phyloP scores from a whole-genome alignment of 1,140 invertebrate genomes.

The Trichogramma pretiosum region DNA sequence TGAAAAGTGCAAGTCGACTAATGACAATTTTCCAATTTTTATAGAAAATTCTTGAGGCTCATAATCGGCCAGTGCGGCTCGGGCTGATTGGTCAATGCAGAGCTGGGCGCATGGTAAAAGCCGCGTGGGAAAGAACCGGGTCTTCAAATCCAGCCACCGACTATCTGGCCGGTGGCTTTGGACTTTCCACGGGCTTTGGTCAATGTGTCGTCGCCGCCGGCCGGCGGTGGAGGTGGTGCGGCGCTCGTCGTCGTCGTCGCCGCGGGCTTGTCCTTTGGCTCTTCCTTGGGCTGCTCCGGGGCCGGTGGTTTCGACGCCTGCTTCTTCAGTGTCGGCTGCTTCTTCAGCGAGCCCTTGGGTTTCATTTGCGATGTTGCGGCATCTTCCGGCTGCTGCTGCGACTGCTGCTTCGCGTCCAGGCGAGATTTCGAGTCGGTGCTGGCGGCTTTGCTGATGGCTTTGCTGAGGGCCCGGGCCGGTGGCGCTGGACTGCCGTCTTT shows the following conservation, averaged over 20 bases:
- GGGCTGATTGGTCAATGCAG: neutral
- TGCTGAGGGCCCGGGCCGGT: constrained; percentile 8
- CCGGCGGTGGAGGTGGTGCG: constrained; percentile 8
- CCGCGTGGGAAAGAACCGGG: neutral
- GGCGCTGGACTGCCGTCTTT: neutral
- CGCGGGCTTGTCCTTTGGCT: constrained; percentile 2
- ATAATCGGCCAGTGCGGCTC: constrained; percentile 4
- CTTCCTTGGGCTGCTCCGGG: constrained; percentile 3
- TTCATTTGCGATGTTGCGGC: constrained; percentile 35
- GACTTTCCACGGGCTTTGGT: constrained; percentile 54
- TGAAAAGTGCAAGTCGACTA: too few relatives aligned
- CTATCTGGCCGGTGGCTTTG: constrained; percentile 56
- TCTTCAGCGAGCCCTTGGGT: constrained; percentile 24
- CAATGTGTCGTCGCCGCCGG: constrained; percentile 35
- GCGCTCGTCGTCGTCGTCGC: constrained; percentile 6
- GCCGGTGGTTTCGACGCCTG: constrained; percentile 7
- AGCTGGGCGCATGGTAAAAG: neutral
- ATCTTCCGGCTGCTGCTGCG: neutral
- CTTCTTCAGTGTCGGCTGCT: neutral
- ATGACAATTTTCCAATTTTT: too few relatives aligned
- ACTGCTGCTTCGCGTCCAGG: constrained; percentile 19
- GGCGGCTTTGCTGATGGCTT: constrained; percentile 20
- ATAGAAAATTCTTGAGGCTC: constrained; percentile 4
- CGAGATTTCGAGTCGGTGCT: constrained; percentile 10
- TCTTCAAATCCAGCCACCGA: constrained; percentile 56